Base-by-base conservation (phyloP, 2,888 invertebrate species). In the Andrena chrysosceles region DNA sequence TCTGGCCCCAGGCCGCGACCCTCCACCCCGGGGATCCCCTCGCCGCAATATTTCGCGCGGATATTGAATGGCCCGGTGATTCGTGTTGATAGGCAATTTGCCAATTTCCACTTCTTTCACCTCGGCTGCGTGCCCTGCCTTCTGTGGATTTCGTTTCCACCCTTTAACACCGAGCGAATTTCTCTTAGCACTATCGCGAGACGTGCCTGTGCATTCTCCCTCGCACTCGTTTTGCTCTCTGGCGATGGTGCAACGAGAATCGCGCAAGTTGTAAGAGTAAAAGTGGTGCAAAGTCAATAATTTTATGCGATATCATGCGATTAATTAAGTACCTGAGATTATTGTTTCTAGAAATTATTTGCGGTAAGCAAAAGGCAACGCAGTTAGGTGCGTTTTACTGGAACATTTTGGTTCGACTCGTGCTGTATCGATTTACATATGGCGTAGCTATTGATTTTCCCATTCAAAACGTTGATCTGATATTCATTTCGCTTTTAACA, bases 41-140 rank as follows among this genome's bases (percentile, higher is more conserved):
- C 72, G 72, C 81, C 84, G 81, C 88, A 86, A 90, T 88, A 87
- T 90, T 85, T 91, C 86, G 81, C 86, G 74, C 77, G 76, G 85
- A 87, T 91, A 91, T 91, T 87, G 90, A 91, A 91, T 88, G 88
- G 87, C 83, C 82, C 82, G 85, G 80, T 87, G 87, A 90, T 90
- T 89, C 88, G 85, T 80, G 85, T 88, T 90, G 89, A 90, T 90
- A 87, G 88, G 87, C 89, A 89, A 90, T 90, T 91, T 89, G 86
- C 88, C 90, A 89, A 89, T 91, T 88, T 90, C 84, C 80, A 86
- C 79, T 70, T 87, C 77, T 82, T 85, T 83, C 77, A 74, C 26
- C 31, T 7, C 35, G 20, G 6, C 35, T 29, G 8, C 66, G n/a
- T 60, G 71, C 66, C 23, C 60, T 35, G n/a, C 23, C 13, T n/a